These are phyloP conservation scores for Apeltes quadracus DNA, from an alignment of 2,113 vertebrate species.

Conservation along the genomic window DNA sequence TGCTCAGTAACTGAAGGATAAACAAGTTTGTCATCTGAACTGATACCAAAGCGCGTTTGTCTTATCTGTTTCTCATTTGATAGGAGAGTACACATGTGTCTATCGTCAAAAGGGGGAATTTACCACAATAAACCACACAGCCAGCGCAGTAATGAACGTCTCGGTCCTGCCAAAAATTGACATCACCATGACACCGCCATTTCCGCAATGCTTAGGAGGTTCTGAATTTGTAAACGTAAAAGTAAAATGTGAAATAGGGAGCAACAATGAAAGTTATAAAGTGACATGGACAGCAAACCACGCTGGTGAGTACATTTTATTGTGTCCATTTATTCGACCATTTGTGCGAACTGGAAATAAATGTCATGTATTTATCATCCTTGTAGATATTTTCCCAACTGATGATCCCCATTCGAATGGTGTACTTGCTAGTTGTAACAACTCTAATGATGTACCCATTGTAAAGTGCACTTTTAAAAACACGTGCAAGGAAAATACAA, in stretches of 20 bases:
- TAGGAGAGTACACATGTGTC: conserved; percentile 66
- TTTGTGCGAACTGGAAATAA: not conserved
- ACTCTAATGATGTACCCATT: rapidly evolving
- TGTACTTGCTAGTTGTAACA: not conserved
- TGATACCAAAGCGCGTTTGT: not conserved
- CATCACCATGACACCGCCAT: conserved; percentile 21
- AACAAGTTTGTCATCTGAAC: not conserved
- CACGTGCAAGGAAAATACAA: not conserved
- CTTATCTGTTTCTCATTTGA: not conserved
- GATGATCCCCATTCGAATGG: rapidly evolving
- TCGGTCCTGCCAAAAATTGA: conserved; percentile 52
- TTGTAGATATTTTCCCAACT: not conserved
- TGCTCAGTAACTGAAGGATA: not conserved
- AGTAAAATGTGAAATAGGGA: conserved; percentile 34
- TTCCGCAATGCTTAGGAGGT: conserved; percentile 12
- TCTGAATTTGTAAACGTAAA: rapidly evolving
- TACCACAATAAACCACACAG: conserved; percentile 34
- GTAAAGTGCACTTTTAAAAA: conserved; percentile 48
- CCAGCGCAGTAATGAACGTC: conserved; percentile 51
- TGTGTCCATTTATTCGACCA: not conserved
- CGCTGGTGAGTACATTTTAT: not conserved
- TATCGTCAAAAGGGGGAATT: rapidly evolving
- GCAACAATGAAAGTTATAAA: conserved; percentile 24
- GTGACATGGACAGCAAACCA: not conserved
- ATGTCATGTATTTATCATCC: not conserved